Conservation (phyloP, 37 sponge, comb jelly and placozoan genomes). For the Lycopodina hypogea region DNA sequence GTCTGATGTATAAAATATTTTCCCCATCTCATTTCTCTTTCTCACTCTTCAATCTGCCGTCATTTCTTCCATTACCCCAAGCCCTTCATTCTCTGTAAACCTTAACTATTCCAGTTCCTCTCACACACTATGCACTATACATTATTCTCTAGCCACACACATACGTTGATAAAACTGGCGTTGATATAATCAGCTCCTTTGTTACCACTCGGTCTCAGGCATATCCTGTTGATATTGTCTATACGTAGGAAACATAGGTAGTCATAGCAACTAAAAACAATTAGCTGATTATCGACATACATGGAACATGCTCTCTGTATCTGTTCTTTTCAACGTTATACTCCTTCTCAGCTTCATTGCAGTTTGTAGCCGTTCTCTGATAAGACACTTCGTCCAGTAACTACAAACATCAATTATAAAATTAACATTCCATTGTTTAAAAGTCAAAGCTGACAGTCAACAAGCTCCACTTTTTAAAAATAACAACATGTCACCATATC, state of each 20-base stretch:
- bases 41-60: no score
- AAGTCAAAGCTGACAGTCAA: neutral
- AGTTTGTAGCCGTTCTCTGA: conserved; percentile 13
- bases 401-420: conserved; percentile 8
- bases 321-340: conserved; percentile 62
- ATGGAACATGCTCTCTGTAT: conserved; percentile 29
- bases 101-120: no score
- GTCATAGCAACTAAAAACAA: neutral
- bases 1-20: no score
- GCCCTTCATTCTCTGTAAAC: no score
- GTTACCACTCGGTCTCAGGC: conserved; percentile 6
- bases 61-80: no score
- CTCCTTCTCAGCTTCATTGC: conserved; percentile 29
- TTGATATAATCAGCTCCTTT: conserved; percentile 74
- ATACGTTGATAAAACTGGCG: conserved; percentile 66
- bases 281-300: conserved; percentile 1
- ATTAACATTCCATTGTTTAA: neutral
- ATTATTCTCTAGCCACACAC: neutral
- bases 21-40: no score
- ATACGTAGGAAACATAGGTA: neutral
- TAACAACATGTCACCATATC: no score
- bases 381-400: conserved; percentile 37
- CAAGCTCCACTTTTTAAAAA: no score
- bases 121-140: no score
- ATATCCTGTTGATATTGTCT: conserved; percentile 32